Conservation (phyloP, 1,140 invertebrate species). For the Mercenaria mercenaria region DNA sequence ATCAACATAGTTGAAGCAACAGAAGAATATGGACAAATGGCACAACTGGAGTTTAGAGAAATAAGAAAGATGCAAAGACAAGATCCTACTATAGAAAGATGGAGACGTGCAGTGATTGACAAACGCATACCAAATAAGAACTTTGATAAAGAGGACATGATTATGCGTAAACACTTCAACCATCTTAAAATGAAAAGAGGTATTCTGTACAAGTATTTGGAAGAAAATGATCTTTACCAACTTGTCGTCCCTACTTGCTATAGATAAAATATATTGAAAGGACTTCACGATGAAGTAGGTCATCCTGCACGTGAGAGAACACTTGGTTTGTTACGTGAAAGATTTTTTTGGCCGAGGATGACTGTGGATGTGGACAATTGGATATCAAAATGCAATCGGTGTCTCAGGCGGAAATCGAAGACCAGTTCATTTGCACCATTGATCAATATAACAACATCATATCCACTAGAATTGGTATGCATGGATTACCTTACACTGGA, state of each 20-base stretch:
- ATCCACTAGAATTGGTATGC: conserved; percentile 1
- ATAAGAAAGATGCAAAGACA: background rate
- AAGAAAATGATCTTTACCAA: no score
- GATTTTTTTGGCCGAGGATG: conserved; percentile 61
- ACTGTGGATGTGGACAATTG: no score
- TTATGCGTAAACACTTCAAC: background rate
- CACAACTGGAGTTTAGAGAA: no score
- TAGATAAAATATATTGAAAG: no score
- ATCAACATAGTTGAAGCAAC: no score
- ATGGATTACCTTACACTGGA: background rate
- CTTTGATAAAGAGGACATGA: no score
- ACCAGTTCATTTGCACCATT: background rate
- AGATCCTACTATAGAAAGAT: background rate
- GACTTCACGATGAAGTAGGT: no score
- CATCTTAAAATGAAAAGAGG: background rate
- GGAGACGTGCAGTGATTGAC: background rate
- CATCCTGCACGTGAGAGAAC: no score
- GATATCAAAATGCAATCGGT: background rate
- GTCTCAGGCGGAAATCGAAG: background rate
- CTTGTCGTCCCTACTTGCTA: no score
- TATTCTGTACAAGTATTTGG: no score
- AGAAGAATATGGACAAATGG: no score
- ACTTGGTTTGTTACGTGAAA: no score
- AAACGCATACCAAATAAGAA: background rate
- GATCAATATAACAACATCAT: background rate